Base-by-base conservation (phyloP, 2,888 invertebrate genomes). In the Dicranocentrus wangi region DNA sequence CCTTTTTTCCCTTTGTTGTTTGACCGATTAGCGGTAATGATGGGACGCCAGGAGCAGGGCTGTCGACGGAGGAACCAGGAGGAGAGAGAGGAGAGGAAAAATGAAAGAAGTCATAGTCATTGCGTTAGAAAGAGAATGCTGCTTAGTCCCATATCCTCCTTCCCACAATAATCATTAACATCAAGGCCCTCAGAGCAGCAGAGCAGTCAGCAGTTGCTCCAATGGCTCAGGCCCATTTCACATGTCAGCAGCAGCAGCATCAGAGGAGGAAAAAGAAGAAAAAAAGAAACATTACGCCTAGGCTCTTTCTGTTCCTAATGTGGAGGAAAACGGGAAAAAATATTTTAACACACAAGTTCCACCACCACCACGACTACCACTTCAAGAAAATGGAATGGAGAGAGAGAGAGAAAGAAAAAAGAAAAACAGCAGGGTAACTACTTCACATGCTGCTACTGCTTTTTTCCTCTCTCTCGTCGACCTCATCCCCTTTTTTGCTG, bases 101-200 rank as follows among this genome's bases (percentile, higher is more conserved):
- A 39, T 5, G 5, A 39, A 13, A 39, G 39, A n/a, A n/a, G n/a
- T n/a, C n/a, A 39, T 39, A 47, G n/a, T 47, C 2, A n/a, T 47
- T 10, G 47, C 47, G 13, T 10, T 47, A 32, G n/a, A n/a, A 47
- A 47, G 7, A 47, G 47, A 5, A 47, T 10, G n/a, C 47, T n/a
- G 7, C n/a, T 13, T 17, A 51, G 15, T 51, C n/a, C 43, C 43
- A 43, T 43, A 43, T 51, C 7, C 47, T 15, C 53, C 15, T 60
- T 47, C 15, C 60, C 51, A 55, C 55, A 72, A 65, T 73, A 65
- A 73, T 42, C 65, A 63, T 73, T 73, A 65, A 65, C 63, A 23
- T 53, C 51, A 72, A 72, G 71, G 61, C 42, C 60, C 51, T 23
- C 25, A 10, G 23, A 43, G n/a, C 2, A 42, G 25, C 1, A 42